phyloP scores from a whole-genome alignment of 2,888 invertebrate genomes.

The Drosophila cracens region DNA sequence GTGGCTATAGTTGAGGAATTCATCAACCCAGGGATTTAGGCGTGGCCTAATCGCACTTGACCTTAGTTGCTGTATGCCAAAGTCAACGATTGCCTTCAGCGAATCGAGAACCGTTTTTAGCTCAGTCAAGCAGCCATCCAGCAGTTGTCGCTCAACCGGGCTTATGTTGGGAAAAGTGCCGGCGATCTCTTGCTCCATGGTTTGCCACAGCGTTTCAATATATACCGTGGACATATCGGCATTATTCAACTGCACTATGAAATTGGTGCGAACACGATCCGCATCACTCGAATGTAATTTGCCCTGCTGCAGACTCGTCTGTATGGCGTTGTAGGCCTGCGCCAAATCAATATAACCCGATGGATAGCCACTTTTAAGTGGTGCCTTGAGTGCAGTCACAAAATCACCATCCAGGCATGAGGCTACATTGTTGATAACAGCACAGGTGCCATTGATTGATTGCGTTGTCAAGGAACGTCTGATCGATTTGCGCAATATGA shows the following conservation, averaged over 20 bases:
- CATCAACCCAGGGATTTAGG: slow-evolving; percentile 93
- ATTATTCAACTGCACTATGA: slow-evolving; percentile 93
- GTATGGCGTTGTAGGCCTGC: slow-evolving; percentile 93
- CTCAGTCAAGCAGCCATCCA: slow-evolving; percentile 89
- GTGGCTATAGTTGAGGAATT: slow-evolving; percentile 91
- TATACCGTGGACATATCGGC: slow-evolving; percentile 96
- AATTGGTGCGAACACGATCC: slow-evolving; percentile 91
- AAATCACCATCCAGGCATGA: slow-evolving; percentile 94
- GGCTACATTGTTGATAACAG: slow-evolving; percentile 96
- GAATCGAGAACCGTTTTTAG: slow-evolving; percentile 84
- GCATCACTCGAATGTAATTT: slow-evolving; percentile 91
- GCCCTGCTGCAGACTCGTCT: slow-evolving; percentile 92
- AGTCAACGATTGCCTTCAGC: slow-evolving; percentile 89
- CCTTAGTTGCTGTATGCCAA: slow-evolving; percentile 92
- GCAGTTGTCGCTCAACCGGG: slow-evolving; percentile 88
- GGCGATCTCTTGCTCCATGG: slow-evolving; percentile 90
- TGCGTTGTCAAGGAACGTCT: slow-evolving; percentile 96
- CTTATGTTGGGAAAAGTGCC: slow-evolving; percentile 88
- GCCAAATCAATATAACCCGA: slow-evolving; percentile 91
- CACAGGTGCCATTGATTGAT: slow-evolving; percentile 98
- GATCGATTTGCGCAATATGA: slow-evolving; percentile 97
- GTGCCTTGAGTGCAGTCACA: slow-evolving; percentile 89
- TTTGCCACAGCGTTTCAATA: slow-evolving; percentile 92
- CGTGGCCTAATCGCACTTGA: slow-evolving; percentile 93
- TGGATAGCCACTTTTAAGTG: slow-evolving; percentile 91